Evolutionary conservation across 1,140 invertebrate genomes (phyloP).

Genomic region (Drosophila subpulchrella): DNA sequence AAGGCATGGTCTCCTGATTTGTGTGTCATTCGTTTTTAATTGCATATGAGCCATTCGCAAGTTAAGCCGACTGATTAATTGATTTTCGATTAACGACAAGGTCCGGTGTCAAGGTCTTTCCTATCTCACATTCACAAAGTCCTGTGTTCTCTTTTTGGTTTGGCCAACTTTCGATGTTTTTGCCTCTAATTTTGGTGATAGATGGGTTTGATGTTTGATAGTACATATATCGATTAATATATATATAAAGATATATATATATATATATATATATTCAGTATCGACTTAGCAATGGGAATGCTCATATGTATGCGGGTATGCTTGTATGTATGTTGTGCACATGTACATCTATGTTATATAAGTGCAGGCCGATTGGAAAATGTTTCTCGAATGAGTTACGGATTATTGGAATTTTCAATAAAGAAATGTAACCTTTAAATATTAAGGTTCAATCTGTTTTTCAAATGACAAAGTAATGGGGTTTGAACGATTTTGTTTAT

Average conservation of each 20-base stretch:
- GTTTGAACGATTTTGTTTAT: not conserved
- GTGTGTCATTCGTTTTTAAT: slow-evolving; percentile 32
- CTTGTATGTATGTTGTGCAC: slow-evolving; percentile 42
- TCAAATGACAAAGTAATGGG: not conserved
- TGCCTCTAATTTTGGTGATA: slow-evolving; percentile 27
- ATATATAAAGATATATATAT: slow-evolving; percentile 20
- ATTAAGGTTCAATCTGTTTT: not conserved
- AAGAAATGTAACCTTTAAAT: not conserved
- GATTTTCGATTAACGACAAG: slow-evolving; percentile 8
- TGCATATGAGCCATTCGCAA: slow-evolving; percentile 75
- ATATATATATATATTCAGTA: slow-evolving; percentile 55
- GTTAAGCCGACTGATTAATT: slow-evolving; percentile 72
- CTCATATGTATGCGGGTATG: slow-evolving; percentile 65
- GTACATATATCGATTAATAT: slow-evolving; percentile 39
- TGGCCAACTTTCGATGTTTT: slow-evolving; percentile 14
- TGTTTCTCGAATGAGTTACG: not conserved
- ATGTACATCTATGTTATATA: slow-evolving; percentile 25
- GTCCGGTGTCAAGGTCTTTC: not conserved
- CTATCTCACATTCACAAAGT: slow-evolving; percentile 29
- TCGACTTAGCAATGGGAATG: slow-evolving; percentile 81
- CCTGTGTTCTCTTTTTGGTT: slow-evolving; percentile 37
- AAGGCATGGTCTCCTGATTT: slow-evolving; percentile 35
- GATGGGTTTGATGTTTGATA: slow-evolving; percentile 35
- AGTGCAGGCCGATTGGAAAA: slow-evolving; percentile 34
- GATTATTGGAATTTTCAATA: not conserved